Evolutionary conservation across 2,888 invertebrate species (phyloP).

Genomic region (Phyto melanocephala): DNA sequence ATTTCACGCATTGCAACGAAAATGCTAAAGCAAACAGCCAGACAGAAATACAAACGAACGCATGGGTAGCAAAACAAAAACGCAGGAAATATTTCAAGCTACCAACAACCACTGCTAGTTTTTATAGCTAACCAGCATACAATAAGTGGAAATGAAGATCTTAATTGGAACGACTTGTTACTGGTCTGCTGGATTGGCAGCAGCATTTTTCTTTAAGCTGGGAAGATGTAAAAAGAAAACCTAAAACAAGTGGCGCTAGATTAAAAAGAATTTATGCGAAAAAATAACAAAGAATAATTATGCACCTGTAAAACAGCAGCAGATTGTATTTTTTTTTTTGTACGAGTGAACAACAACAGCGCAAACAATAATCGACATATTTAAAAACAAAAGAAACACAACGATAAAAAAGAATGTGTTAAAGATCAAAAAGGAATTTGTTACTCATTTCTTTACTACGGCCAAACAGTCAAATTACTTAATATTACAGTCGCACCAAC

Average conservation of each 20-base stretch:
- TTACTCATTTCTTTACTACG: conserved; percentile 19
- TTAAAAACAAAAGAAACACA: too few relatives aligned
- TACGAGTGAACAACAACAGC: background rate
- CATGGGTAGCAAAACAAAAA: background rate
- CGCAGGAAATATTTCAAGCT: background rate
- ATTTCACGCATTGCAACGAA: conserved; percentile 59
- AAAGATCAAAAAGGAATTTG: conserved; percentile 55
- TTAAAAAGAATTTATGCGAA: conserved; percentile 31
- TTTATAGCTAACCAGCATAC: background rate
- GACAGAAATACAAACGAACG: background rate
- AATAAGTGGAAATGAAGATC: conserved; percentile 30
- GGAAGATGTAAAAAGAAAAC: background rate
- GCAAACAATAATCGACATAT: too few relatives aligned
- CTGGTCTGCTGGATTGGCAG: background rate
- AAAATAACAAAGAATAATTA: background rate
- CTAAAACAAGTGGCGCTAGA: conserved; percentile 50
- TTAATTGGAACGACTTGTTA: conserved; percentile 44
- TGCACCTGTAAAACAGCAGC: conserved; percentile 51
- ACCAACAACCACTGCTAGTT: background rate
- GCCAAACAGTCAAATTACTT: conserved; percentile 60
- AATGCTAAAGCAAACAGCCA: background rate
- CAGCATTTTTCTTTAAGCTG: conserved; percentile 6
- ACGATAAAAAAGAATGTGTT: conserved; percentile 44
- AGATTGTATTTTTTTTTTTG: too few relatives aligned
- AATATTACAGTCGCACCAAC: conserved; percentile 56